Base-by-base conservation (phyloP, 2,888 invertebrate genomes). In the Caenorhabditis afra region DNA sequence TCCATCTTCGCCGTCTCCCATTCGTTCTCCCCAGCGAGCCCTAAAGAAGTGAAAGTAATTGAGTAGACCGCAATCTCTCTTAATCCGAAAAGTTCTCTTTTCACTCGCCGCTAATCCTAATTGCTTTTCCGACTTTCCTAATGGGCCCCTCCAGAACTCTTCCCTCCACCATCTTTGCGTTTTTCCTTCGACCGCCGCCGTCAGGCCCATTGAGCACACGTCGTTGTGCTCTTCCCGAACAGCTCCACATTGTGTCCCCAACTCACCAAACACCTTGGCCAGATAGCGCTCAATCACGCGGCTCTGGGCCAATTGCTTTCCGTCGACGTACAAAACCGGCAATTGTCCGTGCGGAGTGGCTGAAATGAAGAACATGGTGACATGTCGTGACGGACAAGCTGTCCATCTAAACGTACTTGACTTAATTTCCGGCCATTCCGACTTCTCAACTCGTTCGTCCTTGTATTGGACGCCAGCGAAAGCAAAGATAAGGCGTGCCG, bases 1-100 rank as follows among this genome's bases (percentile, higher is more conserved):
- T 84, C 84, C 68, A 84, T 82, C 64, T 85, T 85, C 10, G 85
- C 83, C 8, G 74, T 68, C 49, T 85, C 85, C 85, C 85, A 85
- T 7, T 83, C 85, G 66, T 81, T 80, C 49, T 81, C 77, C 37
- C 85, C 85, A 14, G 80, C 80, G 35, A 85, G 65, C 64, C 81
- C 85, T 84, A 66, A 58, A 29, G 29, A 29, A 29, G 29, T 29
- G 7, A 29, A 53, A 57, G 41, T 55, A 65, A 55, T 52, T 53
- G 64, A 44, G 10, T 18, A 52, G 20, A 70, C 23, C n/a, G 18
- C 22, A 50, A 50, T 50, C 59, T 20, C 50, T 29, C 3, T 14
- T 14, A 39, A 52, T 37, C 18, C 29, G 16, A 10, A 52, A 50
- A 22, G 11, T 53, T 20, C 35, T 53, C 41, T 35, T 73, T 57